phyloP scores from a whole-genome alignment of 2,888 invertebrate species.

The Augiades crinisus region DNA sequence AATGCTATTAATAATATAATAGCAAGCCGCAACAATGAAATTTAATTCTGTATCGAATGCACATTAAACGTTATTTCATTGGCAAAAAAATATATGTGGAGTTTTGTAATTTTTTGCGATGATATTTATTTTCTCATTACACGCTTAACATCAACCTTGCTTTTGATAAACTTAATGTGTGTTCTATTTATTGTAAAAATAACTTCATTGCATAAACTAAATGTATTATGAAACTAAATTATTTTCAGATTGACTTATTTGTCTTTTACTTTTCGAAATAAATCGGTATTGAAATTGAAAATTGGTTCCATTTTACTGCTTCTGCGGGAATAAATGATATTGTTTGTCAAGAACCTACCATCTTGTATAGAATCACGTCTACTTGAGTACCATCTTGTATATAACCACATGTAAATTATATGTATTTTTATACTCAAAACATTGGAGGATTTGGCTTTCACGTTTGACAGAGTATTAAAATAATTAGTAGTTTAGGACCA shows the following conservation, averaged over 20 bases:
- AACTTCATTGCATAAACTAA: conserved; percentile 41
- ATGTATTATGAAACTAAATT: no score
- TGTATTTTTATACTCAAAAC: no score
- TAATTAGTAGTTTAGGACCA: no score
- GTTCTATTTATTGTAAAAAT: conserved; percentile 42
- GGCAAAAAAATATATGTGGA: conserved; percentile 54
- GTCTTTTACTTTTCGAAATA: conserved; percentile 29
- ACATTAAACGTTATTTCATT: conserved; percentile 72
- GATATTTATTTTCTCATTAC: conserved; percentile 68
- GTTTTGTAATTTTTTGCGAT: conserved; percentile 55
- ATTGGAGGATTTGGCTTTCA: no score
- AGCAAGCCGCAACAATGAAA: conserved; percentile 46
- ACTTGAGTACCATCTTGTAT: conserved; percentile 6
- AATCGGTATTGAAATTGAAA: conserved; percentile 6
- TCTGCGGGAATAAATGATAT: conserved; percentile 1
- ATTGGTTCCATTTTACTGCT: conserved; percentile 3
- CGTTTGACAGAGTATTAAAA: no score
- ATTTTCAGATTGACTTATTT: no score
- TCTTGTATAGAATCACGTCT: conserved; percentile 8
- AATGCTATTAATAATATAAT: conserved; percentile 78
- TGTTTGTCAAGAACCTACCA: conserved; percentile 4
- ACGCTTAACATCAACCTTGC: conserved; percentile 40
- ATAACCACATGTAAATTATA: no score
- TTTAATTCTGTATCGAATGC: conserved; percentile 65
- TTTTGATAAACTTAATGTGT: conserved; percentile 32